Conservation (phyloP, 92 coral and sea anemone genomes). For the Parazoanthus swiftii region DNA sequence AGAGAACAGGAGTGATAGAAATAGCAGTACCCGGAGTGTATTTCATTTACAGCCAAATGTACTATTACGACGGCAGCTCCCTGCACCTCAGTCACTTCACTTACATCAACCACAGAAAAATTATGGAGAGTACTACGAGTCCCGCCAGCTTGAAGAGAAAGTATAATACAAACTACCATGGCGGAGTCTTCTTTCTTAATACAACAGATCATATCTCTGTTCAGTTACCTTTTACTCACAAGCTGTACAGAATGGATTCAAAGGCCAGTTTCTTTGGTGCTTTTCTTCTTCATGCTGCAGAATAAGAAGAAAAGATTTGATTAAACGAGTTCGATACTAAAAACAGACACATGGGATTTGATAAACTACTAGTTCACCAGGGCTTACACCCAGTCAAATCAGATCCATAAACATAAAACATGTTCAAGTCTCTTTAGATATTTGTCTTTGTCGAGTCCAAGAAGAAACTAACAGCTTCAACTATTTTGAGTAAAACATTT, state of each 20-base stretch:
- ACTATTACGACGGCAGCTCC: constrained; percentile 66
- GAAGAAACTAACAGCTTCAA: no score
- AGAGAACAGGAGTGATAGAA: constrained; percentile 59
- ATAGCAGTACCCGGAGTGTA: constrained; percentile 73
- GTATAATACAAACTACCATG: constrained; percentile 72
- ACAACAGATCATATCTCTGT: constrained; percentile 72
- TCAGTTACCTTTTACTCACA: constrained; percentile 58
- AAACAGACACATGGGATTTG: background rate
- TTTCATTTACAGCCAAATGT: constrained; percentile 89
- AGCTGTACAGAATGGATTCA: constrained; percentile 56
- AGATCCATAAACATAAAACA: no score
- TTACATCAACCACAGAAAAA: constrained; percentile 62
- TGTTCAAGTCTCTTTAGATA: no score
- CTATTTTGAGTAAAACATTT: no score
- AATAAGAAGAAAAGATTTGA: background rate
- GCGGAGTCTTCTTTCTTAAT: constrained; percentile 76
- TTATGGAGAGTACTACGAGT: constrained; percentile 74
- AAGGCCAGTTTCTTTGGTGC: constrained; percentile 77
- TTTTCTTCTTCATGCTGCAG: constrained; percentile 61
- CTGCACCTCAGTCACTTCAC: constrained; percentile 65
- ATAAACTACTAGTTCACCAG: background rate
- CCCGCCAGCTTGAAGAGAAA: constrained; percentile 39
- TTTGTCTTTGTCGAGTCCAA: no score
- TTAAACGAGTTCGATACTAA: background rate
- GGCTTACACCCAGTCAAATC: no score